Evolutionary conservation across 2,113 vertebrate genomes (phyloP), one percentile per base, ranked within the genome.

Genomic region (Kryptolebias marmoratus): DNA sequence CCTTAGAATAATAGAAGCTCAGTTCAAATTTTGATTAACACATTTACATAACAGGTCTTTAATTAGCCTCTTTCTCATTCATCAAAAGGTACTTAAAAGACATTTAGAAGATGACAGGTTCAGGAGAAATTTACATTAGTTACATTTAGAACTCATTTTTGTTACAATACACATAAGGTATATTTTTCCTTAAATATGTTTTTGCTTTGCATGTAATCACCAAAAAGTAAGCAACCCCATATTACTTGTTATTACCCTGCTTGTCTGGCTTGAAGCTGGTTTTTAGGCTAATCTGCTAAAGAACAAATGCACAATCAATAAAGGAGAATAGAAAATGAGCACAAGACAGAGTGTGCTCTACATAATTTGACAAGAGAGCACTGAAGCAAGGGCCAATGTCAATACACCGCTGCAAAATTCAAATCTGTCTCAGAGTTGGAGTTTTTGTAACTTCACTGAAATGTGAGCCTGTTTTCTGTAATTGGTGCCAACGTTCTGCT

Each of bases 261-360:
- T 50, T 56, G 22, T 73, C 79, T 77, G 63, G 53, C 71, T 75
- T 6, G 31, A 57, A 66, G 54, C 48, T 59, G 77, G 74, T 68
- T 80, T 61, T 45, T 11, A 64, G 55, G 77, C 76, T 75, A 82
- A 87, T 79, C 67, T 84, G 64, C 71, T 63, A 67, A 61, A 32
- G 54, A 44, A 68, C 54, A 87, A 79, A 75, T 88, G 11, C 82
- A 86, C 86, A 89, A 90, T 89, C 86, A 83, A 89, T 91, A 73
- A 18, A 10, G 55, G 61, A 70, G 80, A 86, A 85, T 75, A 77
- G 69, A 65, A 87, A 89, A 92, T 81, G 80, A 85, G 79, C 71
- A 73, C 70, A 60, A 70, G 67, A 67, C 50, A 56, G 50, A 75
- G 76, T 77, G 54, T 55, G 57, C 60, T 74, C 55, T 22, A 75